Conservation (phyloP, 92 coral and sea anemone genomes). For the Bergia puertoricense region DNA sequence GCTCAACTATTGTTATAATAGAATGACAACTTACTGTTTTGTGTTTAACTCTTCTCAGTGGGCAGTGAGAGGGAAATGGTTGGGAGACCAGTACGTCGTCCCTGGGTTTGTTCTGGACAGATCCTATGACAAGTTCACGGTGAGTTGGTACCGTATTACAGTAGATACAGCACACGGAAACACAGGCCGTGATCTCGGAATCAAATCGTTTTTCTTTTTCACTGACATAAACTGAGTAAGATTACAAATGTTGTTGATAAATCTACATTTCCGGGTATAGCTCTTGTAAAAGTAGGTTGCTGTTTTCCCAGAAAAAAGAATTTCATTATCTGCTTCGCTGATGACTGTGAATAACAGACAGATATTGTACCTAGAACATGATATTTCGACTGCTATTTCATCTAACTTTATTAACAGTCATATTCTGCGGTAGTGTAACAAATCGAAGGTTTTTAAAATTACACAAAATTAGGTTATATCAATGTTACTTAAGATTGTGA, state of each 20-base stretch:
- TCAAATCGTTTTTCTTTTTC: neutral
- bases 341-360: too few species aligned
- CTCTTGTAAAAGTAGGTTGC: neutral
- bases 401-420: too few species aligned
- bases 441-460: too few species aligned
- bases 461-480: too few species aligned
- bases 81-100: neutral
- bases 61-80: neutral
- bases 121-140: neutral
- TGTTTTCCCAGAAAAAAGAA: slow-evolving; percentile 1
- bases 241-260: neutral
- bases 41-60: neutral
- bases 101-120: slow-evolving; percentile 6
- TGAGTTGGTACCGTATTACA: neutral
- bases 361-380: neutral
- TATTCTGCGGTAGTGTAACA: too few species aligned
- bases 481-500: too few species aligned
- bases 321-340: slow-evolving; percentile 18
- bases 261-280: neutral
- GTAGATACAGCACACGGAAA: neutral
- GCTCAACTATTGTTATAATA: neutral
- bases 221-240: neutral
- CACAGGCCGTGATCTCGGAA: neutral
- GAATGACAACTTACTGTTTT: neutral
- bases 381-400: neutral